Evolutionary conservation across 1,140 invertebrate species (phyloP).

Genomic region (Sminthurides bifidus): DNA sequence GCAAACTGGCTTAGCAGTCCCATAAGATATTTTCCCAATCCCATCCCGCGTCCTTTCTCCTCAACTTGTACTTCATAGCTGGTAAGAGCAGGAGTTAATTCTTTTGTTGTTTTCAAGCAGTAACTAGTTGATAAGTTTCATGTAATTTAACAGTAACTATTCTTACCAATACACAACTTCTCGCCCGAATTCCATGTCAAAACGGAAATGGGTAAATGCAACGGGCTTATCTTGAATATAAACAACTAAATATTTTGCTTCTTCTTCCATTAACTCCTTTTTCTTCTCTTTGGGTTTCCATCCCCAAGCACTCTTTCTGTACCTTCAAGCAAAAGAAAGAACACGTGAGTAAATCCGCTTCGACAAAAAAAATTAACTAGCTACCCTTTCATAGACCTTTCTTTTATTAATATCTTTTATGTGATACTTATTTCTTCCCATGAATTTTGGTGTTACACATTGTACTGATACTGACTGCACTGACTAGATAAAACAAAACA

Average conservation of each 20-base stretch:
- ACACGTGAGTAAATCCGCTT: conserved; percentile 22
- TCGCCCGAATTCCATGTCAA: conserved; percentile 62
- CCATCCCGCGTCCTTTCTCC: conserved; percentile 49
- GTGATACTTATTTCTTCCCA: conserved; percentile 31
- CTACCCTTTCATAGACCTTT: no score
- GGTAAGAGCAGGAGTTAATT: conserved; percentile 22
- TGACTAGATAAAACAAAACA: background rate
- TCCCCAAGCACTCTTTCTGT: conserved; percentile 55
- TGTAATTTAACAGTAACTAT: conserved; percentile 3
- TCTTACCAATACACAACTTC: conserved; percentile 67
- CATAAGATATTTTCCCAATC: conserved; percentile 69
- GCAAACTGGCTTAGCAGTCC: conserved; percentile 62
- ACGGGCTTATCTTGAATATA: conserved; percentile 41
- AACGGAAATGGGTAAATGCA: conserved; percentile 65
- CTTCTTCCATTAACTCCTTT: conserved; percentile 50
- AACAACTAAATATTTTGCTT: conserved; percentile 52
- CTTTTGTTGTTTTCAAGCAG: background rate
- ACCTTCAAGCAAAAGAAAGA: conserved; percentile 39
- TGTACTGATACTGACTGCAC: background rate
- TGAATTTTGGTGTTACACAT: background rate
- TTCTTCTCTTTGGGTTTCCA: conserved; percentile 52
- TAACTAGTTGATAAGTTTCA: background rate
- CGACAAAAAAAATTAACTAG: conserved; percentile 2
- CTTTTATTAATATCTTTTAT: no score
- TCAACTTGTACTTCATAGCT: conserved; percentile 77